Evolutionary conservation across 2,888 invertebrate genomes (phyloP).

Genomic region (Synergus gifuensis): DNA sequence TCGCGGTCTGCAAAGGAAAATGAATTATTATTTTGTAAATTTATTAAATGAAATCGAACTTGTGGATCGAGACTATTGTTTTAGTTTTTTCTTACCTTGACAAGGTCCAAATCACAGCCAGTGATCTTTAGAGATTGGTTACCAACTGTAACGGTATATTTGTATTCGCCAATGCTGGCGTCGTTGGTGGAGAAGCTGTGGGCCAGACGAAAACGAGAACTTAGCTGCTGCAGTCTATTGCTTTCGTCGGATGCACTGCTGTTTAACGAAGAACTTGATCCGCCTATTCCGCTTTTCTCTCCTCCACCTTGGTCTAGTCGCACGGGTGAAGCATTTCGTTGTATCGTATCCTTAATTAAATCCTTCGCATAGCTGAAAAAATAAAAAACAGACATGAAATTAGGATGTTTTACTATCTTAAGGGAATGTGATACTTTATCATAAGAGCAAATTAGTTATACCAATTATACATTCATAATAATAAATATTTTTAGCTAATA

Average conservation of each 20-base stretch:
- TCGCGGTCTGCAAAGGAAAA: slow-evolving; percentile 84
- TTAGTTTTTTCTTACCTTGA: slow-evolving; percentile 82
- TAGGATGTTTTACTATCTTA: neutral
- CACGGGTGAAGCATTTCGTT: slow-evolving; percentile 95
- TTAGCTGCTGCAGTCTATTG: slow-evolving; percentile 76
- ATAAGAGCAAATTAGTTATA: too few species aligned
- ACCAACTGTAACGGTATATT: slow-evolving; percentile 92
- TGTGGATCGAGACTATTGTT: neutral
- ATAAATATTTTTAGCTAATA: too few species aligned
- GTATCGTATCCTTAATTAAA: slow-evolving; percentile 96
- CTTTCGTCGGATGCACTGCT: slow-evolving; percentile 85
- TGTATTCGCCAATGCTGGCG: slow-evolving; percentile 91
- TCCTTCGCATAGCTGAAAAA: slow-evolving; percentile 90
- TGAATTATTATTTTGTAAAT: neutral
- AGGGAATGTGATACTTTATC: too few species aligned
- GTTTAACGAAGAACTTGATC: slow-evolving; percentile 89
- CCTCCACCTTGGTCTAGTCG: slow-evolving; percentile 82
- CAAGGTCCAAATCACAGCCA: slow-evolving; percentile 90
- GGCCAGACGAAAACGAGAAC: slow-evolving; percentile 81
- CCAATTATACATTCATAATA: too few species aligned
- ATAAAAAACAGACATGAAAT: slow-evolving; percentile 6
- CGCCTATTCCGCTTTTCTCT: slow-evolving; percentile 80
- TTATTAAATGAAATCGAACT: too few species aligned
- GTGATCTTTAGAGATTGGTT: slow-evolving; percentile 91
- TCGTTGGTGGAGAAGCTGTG: slow-evolving; percentile 92